Percentiles rank a stretch among this genome's conserved stretches.
phyloP scores from a whole-genome alignment of 2,797 vertebrate genomes.

The Coregonus ussuriensis region DNA sequence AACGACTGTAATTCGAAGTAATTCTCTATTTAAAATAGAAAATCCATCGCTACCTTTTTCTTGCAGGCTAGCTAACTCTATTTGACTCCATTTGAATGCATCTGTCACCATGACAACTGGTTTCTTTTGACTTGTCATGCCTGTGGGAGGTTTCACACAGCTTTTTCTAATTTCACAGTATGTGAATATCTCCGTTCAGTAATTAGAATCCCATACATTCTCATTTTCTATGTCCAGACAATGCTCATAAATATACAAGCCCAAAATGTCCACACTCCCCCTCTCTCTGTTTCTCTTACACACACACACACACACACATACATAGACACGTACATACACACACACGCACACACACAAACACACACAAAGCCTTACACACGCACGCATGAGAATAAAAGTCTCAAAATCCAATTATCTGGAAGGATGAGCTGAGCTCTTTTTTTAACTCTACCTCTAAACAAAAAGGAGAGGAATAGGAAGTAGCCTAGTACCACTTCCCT shows the following conservation, averaged over 20 bases:
- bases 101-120: conserved; percentile 75
- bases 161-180: conserved; percentile 79
- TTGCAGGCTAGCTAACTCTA: conserved; percentile 58
- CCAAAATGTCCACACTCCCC: neutral
- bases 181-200: conserved; percentile 77
- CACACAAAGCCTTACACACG: conserved; percentile 8
- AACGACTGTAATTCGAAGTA: conserved; percentile 13
- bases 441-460: conserved; percentile 3
- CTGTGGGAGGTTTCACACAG: conserved; percentile 65
- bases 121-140: conserved; percentile 65
- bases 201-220: conserved; percentile 76
- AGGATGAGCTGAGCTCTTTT: conserved; percentile 2
- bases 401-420: conserved; percentile 9
- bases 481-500: neutral
- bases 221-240: conserved; percentile 73
- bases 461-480: neutral
- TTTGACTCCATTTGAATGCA: conserved; percentile 62
- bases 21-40: conserved; percentile 51
- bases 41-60: conserved; percentile 43
- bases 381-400: neutral
- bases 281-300: neutral
- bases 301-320: conserved; percentile 1
- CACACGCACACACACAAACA: conserved; percentile 11
- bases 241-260: conserved; percentile 50
- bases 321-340: neutral